A percentile compares a stretch with the other conserved stretches of the same genome.
Evolutionary conservation across 2,888 invertebrate genomes (phyloP).

Genomic region (Ophioninae sp.): DNA sequence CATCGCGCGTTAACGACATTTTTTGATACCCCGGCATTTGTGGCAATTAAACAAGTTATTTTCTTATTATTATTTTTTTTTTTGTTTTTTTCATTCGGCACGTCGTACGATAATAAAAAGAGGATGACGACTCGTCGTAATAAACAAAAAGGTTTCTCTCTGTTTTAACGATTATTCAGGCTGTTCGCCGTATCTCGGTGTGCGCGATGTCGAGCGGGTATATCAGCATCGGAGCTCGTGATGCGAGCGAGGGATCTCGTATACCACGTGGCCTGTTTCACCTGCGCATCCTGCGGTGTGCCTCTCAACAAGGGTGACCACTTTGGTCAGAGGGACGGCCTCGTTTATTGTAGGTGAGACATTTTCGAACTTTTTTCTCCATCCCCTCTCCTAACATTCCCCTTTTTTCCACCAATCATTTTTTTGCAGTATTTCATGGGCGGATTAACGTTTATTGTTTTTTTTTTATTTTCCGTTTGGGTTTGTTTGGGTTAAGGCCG

Average conservation of each 20-base stretch:
- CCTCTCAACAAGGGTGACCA: slow-evolving; percentile 94
- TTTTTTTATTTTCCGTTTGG: too few species aligned
- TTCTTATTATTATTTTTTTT: too few species aligned
- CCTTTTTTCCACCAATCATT: too few species aligned
- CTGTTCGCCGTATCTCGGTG: slow-evolving; percentile 93
- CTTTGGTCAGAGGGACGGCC: slow-evolving; percentile 93
- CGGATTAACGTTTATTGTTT: too few species aligned
- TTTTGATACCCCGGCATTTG: too few species aligned
- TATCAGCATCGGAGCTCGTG: slow-evolving; percentile 93
- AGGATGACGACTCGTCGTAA: too few species aligned
- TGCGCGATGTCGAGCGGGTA: slow-evolving; percentile 91
- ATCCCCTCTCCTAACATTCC: too few species aligned
- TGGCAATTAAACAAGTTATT: too few species aligned
- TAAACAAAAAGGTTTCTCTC: neutral
- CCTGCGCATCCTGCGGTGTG: slow-evolving; percentile 91
- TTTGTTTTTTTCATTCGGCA: too few species aligned
- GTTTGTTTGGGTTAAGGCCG: slow-evolving; percentile 79
- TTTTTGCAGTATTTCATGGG: too few species aligned
- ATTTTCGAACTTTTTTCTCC: neutral
- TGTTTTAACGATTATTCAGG: slow-evolving; percentile 83
- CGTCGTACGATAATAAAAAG: too few species aligned
- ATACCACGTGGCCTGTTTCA: slow-evolving; percentile 95
- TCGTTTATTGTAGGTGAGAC: slow-evolving; percentile 86
- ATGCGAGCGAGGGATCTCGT: slow-evolving; percentile 94
- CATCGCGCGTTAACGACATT: too few species aligned